A percentile compares a stretch with the other conserved stretches of the same genome.
phyloP scores from a whole-genome alignment of 2,797 vertebrate species.

The Danio aesculapii region DNA sequence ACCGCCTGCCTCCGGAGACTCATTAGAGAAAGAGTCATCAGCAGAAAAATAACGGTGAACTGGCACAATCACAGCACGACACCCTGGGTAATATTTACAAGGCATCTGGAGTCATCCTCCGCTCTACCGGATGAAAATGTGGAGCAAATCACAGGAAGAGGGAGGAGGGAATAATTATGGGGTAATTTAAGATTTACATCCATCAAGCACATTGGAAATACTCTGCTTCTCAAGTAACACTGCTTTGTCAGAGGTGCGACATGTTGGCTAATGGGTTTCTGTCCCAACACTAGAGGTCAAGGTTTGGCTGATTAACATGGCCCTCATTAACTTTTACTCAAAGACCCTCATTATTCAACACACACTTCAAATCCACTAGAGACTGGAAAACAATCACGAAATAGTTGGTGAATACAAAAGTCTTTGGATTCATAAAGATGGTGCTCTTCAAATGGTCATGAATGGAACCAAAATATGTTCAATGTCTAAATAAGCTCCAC shows the following conservation, averaged over 20 bases:
- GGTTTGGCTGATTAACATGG: neutral
- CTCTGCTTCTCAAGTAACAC: slow-evolving; percentile 58
- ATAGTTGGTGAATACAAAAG: neutral
- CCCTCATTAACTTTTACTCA: neutral
- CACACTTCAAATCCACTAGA: neutral
- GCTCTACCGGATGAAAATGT: slow-evolving; percentile 29
- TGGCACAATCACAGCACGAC: slow-evolving; percentile 66
- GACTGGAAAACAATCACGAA: neutral
- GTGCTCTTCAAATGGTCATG: too few relatives aligned
- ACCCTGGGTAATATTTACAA: slow-evolving; percentile 74
- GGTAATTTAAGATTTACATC: slow-evolving; percentile 40
- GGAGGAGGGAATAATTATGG: slow-evolving; percentile 21
- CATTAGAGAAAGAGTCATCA: slow-evolving; percentile 75
- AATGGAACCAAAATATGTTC: too few relatives aligned
- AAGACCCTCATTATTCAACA: neutral
- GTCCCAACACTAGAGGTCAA: neutral
- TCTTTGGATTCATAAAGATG: too few relatives aligned
- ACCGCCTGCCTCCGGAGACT: slow-evolving; percentile 70
- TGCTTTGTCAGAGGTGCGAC: neutral
- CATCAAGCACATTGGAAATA: slow-evolving; percentile 10
- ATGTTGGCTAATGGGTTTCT: neutral
- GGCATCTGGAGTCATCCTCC: slow-evolving; percentile 71
- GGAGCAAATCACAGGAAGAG: slow-evolving; percentile 47
- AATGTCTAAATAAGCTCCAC: too few relatives aligned
- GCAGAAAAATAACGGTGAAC: slow-evolving; percentile 69